Evolutionary conservation across 2,797 vertebrate species (phyloP).

Genomic region (Lepus oiostolus): DNA sequence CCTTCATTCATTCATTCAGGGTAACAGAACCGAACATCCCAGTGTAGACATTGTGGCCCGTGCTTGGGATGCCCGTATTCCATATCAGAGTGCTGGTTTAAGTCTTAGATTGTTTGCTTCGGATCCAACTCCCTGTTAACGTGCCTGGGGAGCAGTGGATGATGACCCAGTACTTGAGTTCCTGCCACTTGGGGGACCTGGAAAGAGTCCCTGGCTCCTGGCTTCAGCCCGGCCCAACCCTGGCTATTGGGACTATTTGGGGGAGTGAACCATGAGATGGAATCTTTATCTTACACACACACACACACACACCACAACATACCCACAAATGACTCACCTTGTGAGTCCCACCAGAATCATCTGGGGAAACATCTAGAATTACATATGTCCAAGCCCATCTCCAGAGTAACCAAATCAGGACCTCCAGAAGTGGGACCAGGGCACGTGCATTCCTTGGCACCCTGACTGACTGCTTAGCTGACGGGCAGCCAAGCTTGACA

Average conservation of each 20-base stretch:
- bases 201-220: no score
- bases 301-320: not conserved
- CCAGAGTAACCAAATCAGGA: not conserved
- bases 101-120: no score
- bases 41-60: no score
- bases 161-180: no score
- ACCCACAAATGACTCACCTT: not conserved
- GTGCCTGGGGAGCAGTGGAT: no score
- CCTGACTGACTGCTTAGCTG: not conserved
- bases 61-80: not conserved
- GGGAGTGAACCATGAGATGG: no score
- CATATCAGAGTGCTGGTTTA: not conserved
- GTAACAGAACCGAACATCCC: not conserved
- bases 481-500: constrained; percentile 13
- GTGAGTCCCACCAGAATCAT: not conserved
- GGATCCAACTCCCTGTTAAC: no score
- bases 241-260: no score
- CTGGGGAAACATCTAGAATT: not conserved
- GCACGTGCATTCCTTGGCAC: not conserved
- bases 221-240: no score
- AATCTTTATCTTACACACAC: no score
- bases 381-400: not conserved
- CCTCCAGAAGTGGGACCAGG: not conserved
- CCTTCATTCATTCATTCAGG: constrained; percentile 4
- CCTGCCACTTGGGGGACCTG: no score